Evolutionary conservation across 2,888 invertebrate genomes (phyloP).

Genomic region (Drosophila suboccidentalis): DNA sequence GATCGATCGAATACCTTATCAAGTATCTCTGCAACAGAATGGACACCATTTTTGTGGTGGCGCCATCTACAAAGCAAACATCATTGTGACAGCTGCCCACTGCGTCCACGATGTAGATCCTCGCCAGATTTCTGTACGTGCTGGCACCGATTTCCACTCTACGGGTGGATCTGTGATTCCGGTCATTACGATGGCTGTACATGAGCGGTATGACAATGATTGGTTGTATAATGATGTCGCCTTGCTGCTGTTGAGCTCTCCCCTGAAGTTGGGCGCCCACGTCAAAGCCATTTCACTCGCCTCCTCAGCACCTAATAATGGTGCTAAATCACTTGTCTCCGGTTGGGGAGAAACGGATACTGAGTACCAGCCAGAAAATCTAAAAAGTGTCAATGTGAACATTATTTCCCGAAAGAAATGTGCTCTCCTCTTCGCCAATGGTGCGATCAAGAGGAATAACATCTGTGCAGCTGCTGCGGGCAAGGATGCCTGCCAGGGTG

Average conservation of each 20-base stretch:
- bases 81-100: conserved; percentile 36
- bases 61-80: conserved; percentile 14
- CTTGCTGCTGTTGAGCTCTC: neutral
- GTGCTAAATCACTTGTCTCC: neutral
- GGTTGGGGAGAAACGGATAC: conserved; percentile 21
- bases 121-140: neutral
- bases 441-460: neutral
- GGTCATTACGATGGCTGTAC: neutral
- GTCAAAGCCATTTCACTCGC: conserved; percentile 12
- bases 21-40: conserved; percentile 25
- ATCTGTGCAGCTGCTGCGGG: conserved; percentile 23
- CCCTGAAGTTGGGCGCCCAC: neutral
- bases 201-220: neutral
- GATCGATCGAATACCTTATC: conserved; percentile 21
- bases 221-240: conserved; percentile 12
- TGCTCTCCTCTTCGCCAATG: neutral
- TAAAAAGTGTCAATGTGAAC: conserved; percentile 7
- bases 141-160: neutral
- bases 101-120: neutral
- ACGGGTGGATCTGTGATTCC: neutral
- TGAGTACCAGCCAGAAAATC: neutral
- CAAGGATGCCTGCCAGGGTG: conserved; percentile 27
- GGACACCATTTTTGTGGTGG: conserved; percentile 28
- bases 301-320: neutral
- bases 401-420: conserved; percentile 7